phyloP scores from a whole-genome alignment of 2,113 vertebrate species.

The Heptranchias perlo region DNA sequence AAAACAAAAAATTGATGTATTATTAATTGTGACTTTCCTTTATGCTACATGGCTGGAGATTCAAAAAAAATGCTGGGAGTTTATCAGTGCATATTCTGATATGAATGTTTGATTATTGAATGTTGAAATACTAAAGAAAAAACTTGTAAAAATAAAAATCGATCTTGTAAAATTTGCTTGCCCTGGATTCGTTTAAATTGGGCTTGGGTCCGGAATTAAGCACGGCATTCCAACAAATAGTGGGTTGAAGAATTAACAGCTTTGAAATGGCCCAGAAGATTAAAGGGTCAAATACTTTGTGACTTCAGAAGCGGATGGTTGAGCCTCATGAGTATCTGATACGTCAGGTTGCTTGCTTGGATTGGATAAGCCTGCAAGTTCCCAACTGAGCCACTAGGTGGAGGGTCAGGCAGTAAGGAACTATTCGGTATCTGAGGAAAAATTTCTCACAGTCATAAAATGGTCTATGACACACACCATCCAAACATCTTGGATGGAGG shows the following conservation, averaged over 20 bases:
- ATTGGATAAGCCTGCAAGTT: conserved; percentile 2
- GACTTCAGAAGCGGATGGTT: neutral
- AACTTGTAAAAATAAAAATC: neutral
- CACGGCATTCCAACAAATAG: neutral
- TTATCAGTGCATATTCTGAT: neutral
- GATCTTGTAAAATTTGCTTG: neutral
- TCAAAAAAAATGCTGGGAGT: neutral
- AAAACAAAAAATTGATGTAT: neutral
- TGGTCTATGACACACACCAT: neutral
- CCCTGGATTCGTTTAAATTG: neutral
- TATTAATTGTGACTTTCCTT: neutral
- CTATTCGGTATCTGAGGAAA: neutral
- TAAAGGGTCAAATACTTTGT: conserved; percentile 24
- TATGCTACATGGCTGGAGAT: neutral
- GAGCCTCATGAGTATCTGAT: neutral
- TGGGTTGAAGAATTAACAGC: neutral
- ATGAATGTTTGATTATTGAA: neutral
- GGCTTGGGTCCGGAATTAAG: neutral
- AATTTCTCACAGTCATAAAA: no score
- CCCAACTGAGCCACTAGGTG: neutral
- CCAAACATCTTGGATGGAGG: neutral
- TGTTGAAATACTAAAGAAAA: neutral
- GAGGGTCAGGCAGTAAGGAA: neutral
- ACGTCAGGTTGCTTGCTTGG: neutral
- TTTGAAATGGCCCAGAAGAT: neutral